Evolutionary conservation across 2,113 vertebrate genomes (phyloP), one percentile per base, ranked within the genome.

Genomic region (Spilogale gracilis): DNA sequence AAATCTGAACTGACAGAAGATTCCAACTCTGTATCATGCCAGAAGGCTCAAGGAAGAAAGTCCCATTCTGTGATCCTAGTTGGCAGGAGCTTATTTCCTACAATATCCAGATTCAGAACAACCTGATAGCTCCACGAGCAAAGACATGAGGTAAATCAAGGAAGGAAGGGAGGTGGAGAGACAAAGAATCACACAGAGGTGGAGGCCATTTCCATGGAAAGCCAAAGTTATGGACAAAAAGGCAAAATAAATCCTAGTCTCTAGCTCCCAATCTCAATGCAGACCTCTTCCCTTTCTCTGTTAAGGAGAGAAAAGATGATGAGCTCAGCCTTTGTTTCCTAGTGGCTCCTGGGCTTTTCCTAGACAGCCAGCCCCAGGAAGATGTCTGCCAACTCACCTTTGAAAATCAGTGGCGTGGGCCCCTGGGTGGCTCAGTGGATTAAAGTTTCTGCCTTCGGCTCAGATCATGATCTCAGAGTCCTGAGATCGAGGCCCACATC

Each of bases 1-100:
- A 98, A 98, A 98, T 82, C 87, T 63, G 20, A 48, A 98, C 97
- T 84, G 16, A 2, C 88, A 93, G 96, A 98, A 98, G 97, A 98
- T 94, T 95, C 97, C 96, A 96, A 96, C 93, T 90, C 92, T 97
- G 74, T 79, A 76, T 95, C 95, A 61, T 54, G 50, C n/a, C 76
- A 60, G 97, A 91, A 97, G 96, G 58, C 92, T 98, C 95, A 88
- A 0, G 8, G 91, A 95, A 95, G 89, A 95, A 98, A 98, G 80
- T 87, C 93, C 79, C 69, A 61, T 91, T 84, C 3, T 0, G 17
- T 12, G 58, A 79, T 86, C 78, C 67, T 48, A 14, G 84, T 50
- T 91, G 58, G 58, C 91, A 92, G 25, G 54, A 94, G 61, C 91
- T 96, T 96, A 93, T 96, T 94, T 80, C 88, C 95, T 90, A 21